Base-by-base conservation (phyloP, 2,797 vertebrate genomes). In the Apogon hyalosoma region DNA sequence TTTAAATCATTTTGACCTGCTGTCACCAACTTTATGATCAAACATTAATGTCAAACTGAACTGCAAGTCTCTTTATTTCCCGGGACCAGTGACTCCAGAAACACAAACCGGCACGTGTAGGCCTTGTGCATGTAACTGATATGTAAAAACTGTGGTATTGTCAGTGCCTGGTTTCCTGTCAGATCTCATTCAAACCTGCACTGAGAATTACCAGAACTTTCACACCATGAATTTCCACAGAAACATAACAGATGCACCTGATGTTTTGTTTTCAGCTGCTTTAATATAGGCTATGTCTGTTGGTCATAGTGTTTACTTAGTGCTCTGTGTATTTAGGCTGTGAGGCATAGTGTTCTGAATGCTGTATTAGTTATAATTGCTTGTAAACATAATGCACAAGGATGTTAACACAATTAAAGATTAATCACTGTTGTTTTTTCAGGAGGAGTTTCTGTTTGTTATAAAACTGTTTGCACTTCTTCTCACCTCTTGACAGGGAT, bases 91-190 rank as follows among this genome's bases (percentile, higher is more conserved):
- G 11, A 13, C 9, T 3, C 24, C 4, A 21, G 51, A 40, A 31
- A 63, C 63, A 39, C 18, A 63, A 33, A 50, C 13, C 3, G 15
- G 5, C 12, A 11, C 6, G 12, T 55, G 45, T 9, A 41, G 2
- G 75, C 8, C 24, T 28, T 28, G 24, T 28, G 24, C 11, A 56
- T 53, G 28, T 49, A n/a, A 40, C 42, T 14, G 15, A 33, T 56
- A 66, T 72, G 66, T 58, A 28, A 60, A 66, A 75, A 46, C 6
- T 64, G 59, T 62, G 60, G 39, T 67, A 19, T 41, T 55, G 54
- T 46, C 11, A 14, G n/a, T 24, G 42, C 41, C 31, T 59, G 8
- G 39, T 56, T 84, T 78, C 45, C 57, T 60, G 58, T 54, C 38
- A 64, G 33, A 7, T 58, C 24, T 74, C 31, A 54, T 73, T 47